Evolutionary conservation across 2,888 invertebrate species (phyloP).

Genomic region (Hofmannophila pseudospretella): DNA sequence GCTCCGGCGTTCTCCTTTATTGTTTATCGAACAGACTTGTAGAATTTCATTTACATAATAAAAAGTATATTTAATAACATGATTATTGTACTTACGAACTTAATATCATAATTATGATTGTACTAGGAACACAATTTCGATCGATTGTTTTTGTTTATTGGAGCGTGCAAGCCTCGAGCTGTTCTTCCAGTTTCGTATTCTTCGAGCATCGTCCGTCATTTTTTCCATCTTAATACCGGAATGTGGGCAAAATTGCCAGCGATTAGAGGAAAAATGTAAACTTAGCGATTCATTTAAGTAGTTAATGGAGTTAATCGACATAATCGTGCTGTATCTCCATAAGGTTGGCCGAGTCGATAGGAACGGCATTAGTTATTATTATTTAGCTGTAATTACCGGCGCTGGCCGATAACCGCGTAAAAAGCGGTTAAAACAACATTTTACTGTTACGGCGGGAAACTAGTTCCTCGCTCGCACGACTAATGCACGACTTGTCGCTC

Average conservation of each 20-base stretch:
- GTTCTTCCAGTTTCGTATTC: constrained; percentile 10
- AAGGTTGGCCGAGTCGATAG: no score
- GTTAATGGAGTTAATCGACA: constrained; percentile 37
- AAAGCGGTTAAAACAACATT: constrained; percentile 16
- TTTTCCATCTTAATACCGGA: constrained; percentile 22
- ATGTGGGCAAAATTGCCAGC: constrained; percentile 33
- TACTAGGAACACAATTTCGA: neutral
- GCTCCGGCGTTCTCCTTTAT: constrained; percentile 14
- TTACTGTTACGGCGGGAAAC: constrained; percentile 6
- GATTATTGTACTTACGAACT: no score
- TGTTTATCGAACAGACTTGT: neutral
- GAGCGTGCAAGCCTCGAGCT: no score
- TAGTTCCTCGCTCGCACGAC: no score
- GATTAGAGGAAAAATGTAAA: constrained; percentile 36
- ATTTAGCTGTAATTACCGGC: constrained; percentile 29
- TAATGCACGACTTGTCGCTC: no score
- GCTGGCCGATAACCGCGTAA: constrained; percentile 14
- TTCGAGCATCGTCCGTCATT: constrained; percentile 15
- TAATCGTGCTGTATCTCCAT: constrained; percentile 24
- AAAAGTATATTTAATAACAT: no score
- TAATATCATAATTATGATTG: no score
- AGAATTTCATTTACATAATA: no score
- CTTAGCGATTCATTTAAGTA: constrained; percentile 40
- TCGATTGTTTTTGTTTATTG: constrained; percentile 14
- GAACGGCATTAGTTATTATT: constrained; percentile 23